Percentiles rank a stretch among this genome's conserved stretches.
phyloP scores from a whole-genome alignment of 2,888 invertebrate species.

The Diarsia rubi region DNA sequence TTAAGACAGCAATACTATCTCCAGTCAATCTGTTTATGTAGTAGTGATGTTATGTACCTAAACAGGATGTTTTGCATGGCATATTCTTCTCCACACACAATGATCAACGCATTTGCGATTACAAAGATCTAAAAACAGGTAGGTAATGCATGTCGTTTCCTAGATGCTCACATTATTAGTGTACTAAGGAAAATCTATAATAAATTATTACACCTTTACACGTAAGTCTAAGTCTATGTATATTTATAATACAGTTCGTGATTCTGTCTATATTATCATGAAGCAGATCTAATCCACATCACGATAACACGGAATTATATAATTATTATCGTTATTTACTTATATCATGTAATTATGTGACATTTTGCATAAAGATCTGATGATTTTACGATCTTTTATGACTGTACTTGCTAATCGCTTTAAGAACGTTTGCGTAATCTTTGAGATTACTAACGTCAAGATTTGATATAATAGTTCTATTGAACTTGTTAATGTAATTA shows the following conservation, averaged over 20 bases:
- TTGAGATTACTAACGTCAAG: neutral
- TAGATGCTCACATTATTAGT: conserved; percentile 29
- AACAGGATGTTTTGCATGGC: conserved; percentile 20
- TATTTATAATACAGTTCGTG: conserved; percentile 66
- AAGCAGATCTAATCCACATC: conserved; percentile 54
- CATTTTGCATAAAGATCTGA: conserved; percentile 24
- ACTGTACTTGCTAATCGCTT: neutral
- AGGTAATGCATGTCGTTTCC: conserved; percentile 25
- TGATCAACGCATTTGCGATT: conserved; percentile 22
- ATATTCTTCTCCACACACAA: conserved; percentile 37
- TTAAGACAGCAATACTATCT: neutral
- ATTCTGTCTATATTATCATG: conserved; percentile 53
- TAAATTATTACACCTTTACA: conserved; percentile 37
- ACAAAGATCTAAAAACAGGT: conserved; percentile 39
- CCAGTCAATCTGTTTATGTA: neutral
- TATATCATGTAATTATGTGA: conserved; percentile 34
- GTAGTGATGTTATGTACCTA: neutral
- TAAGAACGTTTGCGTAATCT: neutral
- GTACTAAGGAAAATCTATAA: conserved; percentile 49
- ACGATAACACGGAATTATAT: conserved; percentile 57
- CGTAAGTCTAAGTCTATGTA: conserved; percentile 39
- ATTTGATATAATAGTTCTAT: neutral
- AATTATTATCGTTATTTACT: conserved; percentile 49
- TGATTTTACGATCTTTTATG: conserved; percentile 24
- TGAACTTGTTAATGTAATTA: neutral